Evolutionary conservation across 2,888 invertebrate species (phyloP).

Genomic region (Halocaridina rubra): DNA sequence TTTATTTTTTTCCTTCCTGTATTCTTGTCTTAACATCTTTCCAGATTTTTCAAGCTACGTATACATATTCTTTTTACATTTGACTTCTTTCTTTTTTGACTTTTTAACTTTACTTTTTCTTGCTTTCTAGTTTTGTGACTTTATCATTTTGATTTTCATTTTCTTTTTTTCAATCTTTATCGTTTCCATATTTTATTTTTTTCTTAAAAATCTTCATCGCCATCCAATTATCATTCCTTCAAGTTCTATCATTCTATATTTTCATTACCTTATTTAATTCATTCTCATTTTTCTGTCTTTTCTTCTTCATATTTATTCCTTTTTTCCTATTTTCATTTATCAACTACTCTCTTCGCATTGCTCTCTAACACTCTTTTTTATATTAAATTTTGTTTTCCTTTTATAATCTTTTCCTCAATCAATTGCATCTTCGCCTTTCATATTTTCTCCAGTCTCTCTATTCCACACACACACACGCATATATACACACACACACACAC

Average conservation of each 20-base stretch:
- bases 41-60: background rate
- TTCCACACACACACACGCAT: no score
- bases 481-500: no score
- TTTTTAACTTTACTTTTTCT: background rate
- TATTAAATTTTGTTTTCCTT: background rate
- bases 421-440: no score
- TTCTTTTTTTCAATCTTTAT: background rate
- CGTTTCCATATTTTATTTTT: background rate
- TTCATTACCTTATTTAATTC: background rate
- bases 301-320: background rate
- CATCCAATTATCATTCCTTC: background rate
- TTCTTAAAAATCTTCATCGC: background rate
- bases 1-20: background rate
- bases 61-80: background rate
- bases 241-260: background rate
- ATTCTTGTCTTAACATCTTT: background rate
- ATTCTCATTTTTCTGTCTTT: background rate
- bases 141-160: background rate
- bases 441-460: no score
- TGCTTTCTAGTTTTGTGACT: background rate
- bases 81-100: background rate
- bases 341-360: background rate
- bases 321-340: background rate
- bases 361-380: background rate
- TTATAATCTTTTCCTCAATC: no score